phyloP scores from a whole-genome alignment of 2,888 invertebrate species.

The Drosophila atripex region DNA sequence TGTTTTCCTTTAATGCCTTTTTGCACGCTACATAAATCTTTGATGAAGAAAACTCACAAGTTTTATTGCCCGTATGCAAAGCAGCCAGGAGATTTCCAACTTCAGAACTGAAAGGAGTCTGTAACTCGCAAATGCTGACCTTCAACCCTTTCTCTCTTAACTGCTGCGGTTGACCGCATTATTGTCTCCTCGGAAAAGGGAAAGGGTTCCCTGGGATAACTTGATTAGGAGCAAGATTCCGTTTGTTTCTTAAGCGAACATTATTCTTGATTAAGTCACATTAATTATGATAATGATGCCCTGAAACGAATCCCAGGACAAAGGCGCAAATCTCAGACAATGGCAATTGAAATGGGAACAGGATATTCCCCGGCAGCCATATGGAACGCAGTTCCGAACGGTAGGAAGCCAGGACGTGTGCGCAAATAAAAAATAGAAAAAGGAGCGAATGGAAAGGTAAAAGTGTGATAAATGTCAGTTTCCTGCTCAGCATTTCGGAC shows the following conservation, averaged over 20 bases:
- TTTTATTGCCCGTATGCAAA: conserved; percentile 77
- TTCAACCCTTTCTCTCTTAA: conserved; percentile 64
- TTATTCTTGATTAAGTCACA: conserved; percentile 82
- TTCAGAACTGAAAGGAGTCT: conserved; percentile 11
- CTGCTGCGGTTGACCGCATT: conserved; percentile 80
- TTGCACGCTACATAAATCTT: conserved; percentile 71
- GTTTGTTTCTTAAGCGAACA: conserved; percentile 52
- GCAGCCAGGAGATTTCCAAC: conserved; percentile 32
- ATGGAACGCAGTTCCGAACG: conserved; percentile 23
- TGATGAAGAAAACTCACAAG: conserved; percentile 47
- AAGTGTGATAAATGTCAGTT: conserved; percentile 81
- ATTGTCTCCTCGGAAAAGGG: conserved; percentile 21
- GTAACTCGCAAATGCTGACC: conserved; percentile 55
- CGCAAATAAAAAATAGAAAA: conserved; percentile 65
- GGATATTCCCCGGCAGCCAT: conserved; percentile 55
- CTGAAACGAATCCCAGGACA: conserved; percentile 62
- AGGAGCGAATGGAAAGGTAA: conserved; percentile 34
- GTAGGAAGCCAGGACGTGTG: conserved; percentile 54
- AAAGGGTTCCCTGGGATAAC: conserved; percentile 48
- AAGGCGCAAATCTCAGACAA: conserved; percentile 40
- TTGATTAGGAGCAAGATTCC: conserved; percentile 61
- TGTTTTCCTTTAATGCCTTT: conserved; percentile 41
- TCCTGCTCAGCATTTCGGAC: conserved; percentile 79
- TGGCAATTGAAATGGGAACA: conserved; percentile 81
- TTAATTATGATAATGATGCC: conserved; percentile 81